These are phyloP conservation scores for Microcebus lehilahytsara DNA, from an alignment of 2,113 vertebrate genomes.

Conservation along the genomic window DNA sequence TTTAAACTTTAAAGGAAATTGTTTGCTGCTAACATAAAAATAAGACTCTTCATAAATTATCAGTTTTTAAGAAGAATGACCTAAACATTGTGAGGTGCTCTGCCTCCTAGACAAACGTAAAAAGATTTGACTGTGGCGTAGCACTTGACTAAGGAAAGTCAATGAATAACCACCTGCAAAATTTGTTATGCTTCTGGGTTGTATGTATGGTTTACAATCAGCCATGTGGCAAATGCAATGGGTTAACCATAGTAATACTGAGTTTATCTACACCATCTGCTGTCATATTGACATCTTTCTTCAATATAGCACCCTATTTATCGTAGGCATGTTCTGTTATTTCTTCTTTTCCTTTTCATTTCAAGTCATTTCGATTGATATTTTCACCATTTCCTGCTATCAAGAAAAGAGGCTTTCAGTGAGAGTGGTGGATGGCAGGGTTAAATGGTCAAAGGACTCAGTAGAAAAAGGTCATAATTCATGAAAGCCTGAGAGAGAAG, in stretches of 20 bases:
- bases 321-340: conserved; percentile 10
- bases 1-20: conserved; percentile 14
- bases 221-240: neutral
- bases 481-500: neutral
- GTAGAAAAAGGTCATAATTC: neutral
- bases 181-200: neutral
- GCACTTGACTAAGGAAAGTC: neutral
- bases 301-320: conserved; percentile 23
- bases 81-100: neutral
- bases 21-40: neutral
- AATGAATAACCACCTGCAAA: neutral
- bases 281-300: conserved; percentile 23
- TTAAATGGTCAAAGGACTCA: neutral
- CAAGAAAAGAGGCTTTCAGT: neutral
- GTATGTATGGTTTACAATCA: neutral
- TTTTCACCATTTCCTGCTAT: neutral
- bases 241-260: neutral
- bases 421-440: neutral
- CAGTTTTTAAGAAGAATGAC: neutral
- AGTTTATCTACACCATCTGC: conserved; percentile 43
- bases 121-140: neutral
- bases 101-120: neutral
- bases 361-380: neutral
- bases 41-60: neutral
- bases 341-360: conserved; percentile 33